Base-by-base conservation (phyloP, 1,140 invertebrate species). In the Neodiprion fabricii region DNA sequence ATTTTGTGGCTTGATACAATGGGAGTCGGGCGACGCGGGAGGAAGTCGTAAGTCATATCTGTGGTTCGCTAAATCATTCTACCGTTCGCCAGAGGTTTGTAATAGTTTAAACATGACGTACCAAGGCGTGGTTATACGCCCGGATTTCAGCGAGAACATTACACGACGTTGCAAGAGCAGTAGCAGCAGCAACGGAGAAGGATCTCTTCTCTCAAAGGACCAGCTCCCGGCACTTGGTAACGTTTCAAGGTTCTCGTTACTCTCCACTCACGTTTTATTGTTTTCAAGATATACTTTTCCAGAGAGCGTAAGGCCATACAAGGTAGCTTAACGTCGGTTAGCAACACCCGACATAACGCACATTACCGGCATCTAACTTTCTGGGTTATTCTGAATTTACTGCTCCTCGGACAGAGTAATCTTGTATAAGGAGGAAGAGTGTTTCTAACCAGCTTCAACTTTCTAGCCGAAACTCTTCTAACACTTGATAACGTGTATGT, bases 31-130 rank as follows among this genome's bases (percentile, higher is more conserved):
- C 53, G 53, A 9, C 5, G 28, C 53, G n/a, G 53, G 53, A 61
- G 11, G 53, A 61, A 17, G 53, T 61, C 53, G 53, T 61, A 61
- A 11, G 53, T 61, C 53, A 61, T 61, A 61, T 61, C 53, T 61
- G 53, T 8, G 53, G 53, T 9, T 21, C 67, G 8, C 67, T 69
- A 69, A 7, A 69, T 47, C 12, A 69, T 69, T 21, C 12, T 14
- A 17, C 61, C 67, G 17, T 11, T 69, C 3, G 40, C 9, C 40
- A 69, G 67, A 21, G 67, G 67, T 7, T 69, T 69, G 67, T 69
- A 47, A 69, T 69, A 69, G 40, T 69, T 69, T 69, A 69, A 69
- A 69, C 21, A 23, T 23, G 67, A 69, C 9, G 67, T 23, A 9
- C 17, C 17, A 17, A 69, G 67, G 67, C 67, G 9, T 69, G 67